Conservation (phyloP, 2,888 invertebrate species). For the Cyaniris semiargus region DNA sequence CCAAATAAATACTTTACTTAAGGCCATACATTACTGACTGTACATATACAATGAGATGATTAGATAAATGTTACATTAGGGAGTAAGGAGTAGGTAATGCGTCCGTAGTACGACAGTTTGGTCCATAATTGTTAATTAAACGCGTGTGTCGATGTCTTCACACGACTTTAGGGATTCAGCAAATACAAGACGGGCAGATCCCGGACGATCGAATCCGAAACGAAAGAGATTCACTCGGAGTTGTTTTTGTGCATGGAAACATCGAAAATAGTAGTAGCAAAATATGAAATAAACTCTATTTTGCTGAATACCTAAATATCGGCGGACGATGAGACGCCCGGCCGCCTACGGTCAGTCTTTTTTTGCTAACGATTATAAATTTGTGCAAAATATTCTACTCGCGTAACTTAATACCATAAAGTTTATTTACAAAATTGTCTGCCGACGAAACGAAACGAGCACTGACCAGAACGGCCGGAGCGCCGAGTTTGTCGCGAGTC, state of each 20-base stretch:
- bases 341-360: constrained; percentile 79
- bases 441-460: constrained; percentile 65
- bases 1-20: constrained; percentile 75
- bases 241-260: constrained; percentile 30
- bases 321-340: constrained; percentile 66
- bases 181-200: constrained; percentile 40
- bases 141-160: constrained; percentile 60
- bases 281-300: constrained; percentile 40
- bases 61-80: constrained; percentile 74
- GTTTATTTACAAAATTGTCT: constrained; percentile 75
- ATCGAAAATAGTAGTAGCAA: constrained; percentile 38
- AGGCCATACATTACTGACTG: constrained; percentile 78
- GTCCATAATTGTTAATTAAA: constrained; percentile 78
- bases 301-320: constrained; percentile 64
- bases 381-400: constrained; percentile 79
- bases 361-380: constrained; percentile 75
- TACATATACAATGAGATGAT: constrained; percentile 79
- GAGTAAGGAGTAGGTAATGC: constrained; percentile 71
- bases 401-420: constrained; percentile 71
- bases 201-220: constrained; percentile 24
- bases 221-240: neutral
- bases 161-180: constrained; percentile 63
- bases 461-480: constrained; percentile 77
- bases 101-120: constrained; percentile 79
- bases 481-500: constrained; percentile 52